A percentile compares a stretch with the other conserved stretches of the same genome.
These are phyloP conservation scores for Pseudococcus viburni DNA, from an alignment of 2,888 invertebrate genomes.

Conservation along the genomic window DNA sequence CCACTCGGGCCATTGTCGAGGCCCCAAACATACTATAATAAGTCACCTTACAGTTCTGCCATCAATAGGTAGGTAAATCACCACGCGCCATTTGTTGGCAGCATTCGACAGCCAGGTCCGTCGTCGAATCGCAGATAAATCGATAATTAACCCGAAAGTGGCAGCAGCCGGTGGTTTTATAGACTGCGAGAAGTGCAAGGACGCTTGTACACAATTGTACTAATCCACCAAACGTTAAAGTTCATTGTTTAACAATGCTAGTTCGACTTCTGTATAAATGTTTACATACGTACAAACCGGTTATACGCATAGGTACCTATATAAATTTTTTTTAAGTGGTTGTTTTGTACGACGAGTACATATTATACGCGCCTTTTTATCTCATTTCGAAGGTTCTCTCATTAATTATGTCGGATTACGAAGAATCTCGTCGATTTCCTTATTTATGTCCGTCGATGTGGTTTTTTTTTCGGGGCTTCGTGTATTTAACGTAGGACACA, in stretches of 20 bases:
- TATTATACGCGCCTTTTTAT: background rate
- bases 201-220: background rate
- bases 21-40: background rate
- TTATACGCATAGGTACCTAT: background rate
- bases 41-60: background rate
- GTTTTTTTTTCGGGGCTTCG: background rate
- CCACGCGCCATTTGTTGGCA: background rate
- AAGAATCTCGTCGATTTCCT: constrained; percentile 11
- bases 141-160: constrained; percentile 16
- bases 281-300: constrained; percentile 5
- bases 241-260: constrained; percentile 12
- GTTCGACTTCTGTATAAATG: constrained; percentile 31
- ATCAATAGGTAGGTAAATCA: background rate
- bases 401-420: constrained; percentile 27
- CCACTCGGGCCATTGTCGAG: too few relatives aligned
- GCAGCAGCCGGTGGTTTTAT: background rate
- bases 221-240: constrained; percentile 31
- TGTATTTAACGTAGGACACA: background rate
- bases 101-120: background rate
- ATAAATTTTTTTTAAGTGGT: background rate
- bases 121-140: background rate
- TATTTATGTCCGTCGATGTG: constrained; percentile 12
- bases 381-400: background rate
- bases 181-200: background rate
- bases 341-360: background rate